A percentile compares a stretch with the other conserved stretches of the same genome.
Evolutionary conservation across 2,797 vertebrate genomes (phyloP).

Genomic region (Ptychobarbus kaznakovi): DNA sequence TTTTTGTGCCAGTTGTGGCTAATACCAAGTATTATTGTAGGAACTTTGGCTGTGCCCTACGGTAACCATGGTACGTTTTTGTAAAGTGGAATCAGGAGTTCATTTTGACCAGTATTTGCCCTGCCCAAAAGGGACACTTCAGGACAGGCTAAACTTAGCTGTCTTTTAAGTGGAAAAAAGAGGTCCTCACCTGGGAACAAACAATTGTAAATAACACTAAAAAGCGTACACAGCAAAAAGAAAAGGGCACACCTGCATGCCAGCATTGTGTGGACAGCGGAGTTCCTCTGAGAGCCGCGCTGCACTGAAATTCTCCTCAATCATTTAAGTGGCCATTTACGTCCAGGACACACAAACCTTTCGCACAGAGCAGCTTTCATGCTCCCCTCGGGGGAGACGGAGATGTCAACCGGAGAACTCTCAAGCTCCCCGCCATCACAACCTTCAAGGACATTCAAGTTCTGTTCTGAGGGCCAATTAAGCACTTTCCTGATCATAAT

Average conservation of each 20-base stretch:
- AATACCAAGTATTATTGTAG: neutral
- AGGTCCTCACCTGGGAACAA: neutral
- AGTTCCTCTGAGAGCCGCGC: slow-evolving; percentile 28
- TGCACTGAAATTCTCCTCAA: slow-evolving; percentile 33
- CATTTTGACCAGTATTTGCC: neutral
- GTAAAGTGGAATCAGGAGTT: neutral
- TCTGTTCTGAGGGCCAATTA: slow-evolving; percentile 80
- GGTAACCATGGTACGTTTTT: neutral
- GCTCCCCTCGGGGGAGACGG: slow-evolving; percentile 48
- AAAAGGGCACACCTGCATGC: slow-evolving; percentile 18
- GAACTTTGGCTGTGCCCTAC: neutral
- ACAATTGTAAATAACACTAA: slow-evolving; percentile 4
- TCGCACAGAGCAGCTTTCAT: slow-evolving; percentile 35
- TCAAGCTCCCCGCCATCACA: slow-evolving; percentile 61
- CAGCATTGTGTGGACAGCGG: slow-evolving; percentile 39
- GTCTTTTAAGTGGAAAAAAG: neutral
- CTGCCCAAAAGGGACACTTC: neutral
- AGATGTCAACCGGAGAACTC: slow-evolving; percentile 49
- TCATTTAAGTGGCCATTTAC: slow-evolving; percentile 20
- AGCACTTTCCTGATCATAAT: slow-evolving; percentile 77
- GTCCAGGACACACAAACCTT: slow-evolving; percentile 9
- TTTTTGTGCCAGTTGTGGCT: neutral
- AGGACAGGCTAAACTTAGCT: neutral
- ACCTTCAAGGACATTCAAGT: slow-evolving; percentile 79
- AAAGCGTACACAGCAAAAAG: slow-evolving; percentile 10